These are phyloP conservation scores for Papilio dardanus DNA, from an alignment of 1,140 invertebrate genomes.

Conservation along the genomic window DNA sequence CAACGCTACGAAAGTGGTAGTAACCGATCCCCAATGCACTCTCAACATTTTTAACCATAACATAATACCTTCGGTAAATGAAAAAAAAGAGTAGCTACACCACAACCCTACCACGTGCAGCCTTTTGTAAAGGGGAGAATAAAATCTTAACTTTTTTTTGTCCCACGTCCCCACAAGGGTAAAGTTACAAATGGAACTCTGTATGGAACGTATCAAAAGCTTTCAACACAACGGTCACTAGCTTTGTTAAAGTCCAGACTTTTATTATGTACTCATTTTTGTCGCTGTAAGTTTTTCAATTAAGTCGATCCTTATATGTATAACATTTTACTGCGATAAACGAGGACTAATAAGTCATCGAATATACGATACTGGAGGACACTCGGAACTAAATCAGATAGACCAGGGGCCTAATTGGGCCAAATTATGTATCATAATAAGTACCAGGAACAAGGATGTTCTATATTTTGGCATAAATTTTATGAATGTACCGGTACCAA, in stretches of 20 bases:
- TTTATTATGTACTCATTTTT: background rate
- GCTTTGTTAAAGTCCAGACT: slow-evolving; percentile 28
- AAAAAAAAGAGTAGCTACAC: slow-evolving; percentile 64
- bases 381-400: too few relatives aligned
- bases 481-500: too few relatives aligned
- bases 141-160: slow-evolving; percentile 71
- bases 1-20: slow-evolving; percentile 53
- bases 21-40: slow-evolving; percentile 62
- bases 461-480: too few relatives aligned
- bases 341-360: too few relatives aligned
- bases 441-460: too few relatives aligned
- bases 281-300: background rate
- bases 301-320: too few relatives aligned
- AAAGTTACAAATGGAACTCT: slow-evolving; percentile 76
- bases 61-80: slow-evolving; percentile 74
- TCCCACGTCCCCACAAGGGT: slow-evolving; percentile 59
- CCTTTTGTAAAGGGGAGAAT: slow-evolving; percentile 64
- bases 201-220: slow-evolving; percentile 59
- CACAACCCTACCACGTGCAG: slow-evolving; percentile 80
- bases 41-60: slow-evolving; percentile 72
- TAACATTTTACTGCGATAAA: too few relatives aligned
- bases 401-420: background rate
- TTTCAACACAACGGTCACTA: slow-evolving; percentile 23
- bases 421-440: too few relatives aligned
- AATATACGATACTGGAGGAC: too few relatives aligned